Percentiles rank a stretch among this genome's conserved stretches.
Evolutionary conservation across 2,888 invertebrate genomes (phyloP).

Genomic region (Trimorus sp.): DNA sequence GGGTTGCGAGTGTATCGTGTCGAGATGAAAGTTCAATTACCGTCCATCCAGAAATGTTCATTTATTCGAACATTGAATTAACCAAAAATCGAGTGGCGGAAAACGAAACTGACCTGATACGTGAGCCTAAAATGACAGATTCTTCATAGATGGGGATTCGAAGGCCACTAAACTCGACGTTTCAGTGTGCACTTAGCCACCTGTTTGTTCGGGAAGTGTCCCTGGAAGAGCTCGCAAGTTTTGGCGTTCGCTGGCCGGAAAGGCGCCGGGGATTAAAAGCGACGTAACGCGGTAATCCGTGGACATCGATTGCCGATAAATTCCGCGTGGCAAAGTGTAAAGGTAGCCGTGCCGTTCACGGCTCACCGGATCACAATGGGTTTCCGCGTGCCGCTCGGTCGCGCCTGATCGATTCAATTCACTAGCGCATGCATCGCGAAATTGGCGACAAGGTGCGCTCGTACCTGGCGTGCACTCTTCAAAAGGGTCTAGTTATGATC

Average conservation of each 20-base stretch:
- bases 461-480: constrained; percentile 25
- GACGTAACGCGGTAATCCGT: constrained; percentile 27
- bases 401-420: constrained; percentile 65
- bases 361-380: constrained; percentile 73
- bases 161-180: too few relatives aligned
- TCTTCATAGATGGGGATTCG: too few relatives aligned
- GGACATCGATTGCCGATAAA: constrained; percentile 76
- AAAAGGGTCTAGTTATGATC: constrained; percentile 25
- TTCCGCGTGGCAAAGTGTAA: constrained; percentile 74
- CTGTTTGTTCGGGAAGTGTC: not conserved
- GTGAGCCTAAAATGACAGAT: too few relatives aligned
- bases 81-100: too few relatives aligned
- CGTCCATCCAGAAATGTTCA: too few relatives aligned
- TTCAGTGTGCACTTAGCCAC: too few relatives aligned
- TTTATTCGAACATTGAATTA: too few relatives aligned
- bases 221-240: too few relatives aligned
- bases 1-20: too few relatives aligned
- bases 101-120: too few relatives aligned
- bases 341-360: constrained; percentile 76
- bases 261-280: constrained; percentile 9
- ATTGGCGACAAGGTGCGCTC: constrained; percentile 67
- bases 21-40: too few relatives aligned
- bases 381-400: constrained; percentile 72
- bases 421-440: constrained; percentile 64
- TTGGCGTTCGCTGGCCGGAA: too few relatives aligned